Percentiles rank a stretch among this genome's conserved stretches.
These are phyloP conservation scores for Cacoxenus indagator DNA, from an alignment of 2,888 invertebrate genomes.

Conservation along the genomic window DNA sequence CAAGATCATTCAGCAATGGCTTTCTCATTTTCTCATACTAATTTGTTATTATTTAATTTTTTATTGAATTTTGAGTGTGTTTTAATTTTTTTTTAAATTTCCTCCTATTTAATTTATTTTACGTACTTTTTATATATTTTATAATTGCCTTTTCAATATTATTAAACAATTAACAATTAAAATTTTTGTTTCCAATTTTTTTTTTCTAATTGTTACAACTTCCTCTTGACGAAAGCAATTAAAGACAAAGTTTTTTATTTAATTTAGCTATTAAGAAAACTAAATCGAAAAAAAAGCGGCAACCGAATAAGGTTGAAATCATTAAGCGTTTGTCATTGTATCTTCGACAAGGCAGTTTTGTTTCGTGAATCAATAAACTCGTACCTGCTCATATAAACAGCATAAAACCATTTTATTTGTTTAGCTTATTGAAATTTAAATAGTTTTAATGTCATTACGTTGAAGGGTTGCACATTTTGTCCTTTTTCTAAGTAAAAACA, in stretches of 20 bases:
- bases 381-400: not conserved
- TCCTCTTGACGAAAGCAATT: conserved; percentile 10
- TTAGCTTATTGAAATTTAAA: too few species aligned
- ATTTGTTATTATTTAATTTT: not conserved
- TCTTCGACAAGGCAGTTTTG: conserved; percentile 3
- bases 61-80: not conserved
- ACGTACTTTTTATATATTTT: too few species aligned
- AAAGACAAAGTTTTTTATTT: conserved; percentile 6
- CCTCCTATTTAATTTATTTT: too few species aligned
- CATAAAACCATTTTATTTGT: not conserved
- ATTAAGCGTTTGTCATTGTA: conserved; percentile 3
- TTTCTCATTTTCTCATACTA: too few species aligned
- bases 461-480: too few species aligned
- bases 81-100: not conserved
- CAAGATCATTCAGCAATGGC: too few species aligned
- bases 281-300: not conserved
- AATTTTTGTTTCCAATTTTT: not conserved
- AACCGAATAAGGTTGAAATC: conserved; percentile 1
- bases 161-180: too few species aligned
- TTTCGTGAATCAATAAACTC: not conserved
- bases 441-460: too few species aligned
- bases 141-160: too few species aligned
- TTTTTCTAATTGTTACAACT: not conserved
- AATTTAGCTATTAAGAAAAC: not conserved
- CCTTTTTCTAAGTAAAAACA: too few species aligned